Base-by-base conservation (phyloP, 1,140 invertebrate species). In the Vanessa tameamea region DNA sequence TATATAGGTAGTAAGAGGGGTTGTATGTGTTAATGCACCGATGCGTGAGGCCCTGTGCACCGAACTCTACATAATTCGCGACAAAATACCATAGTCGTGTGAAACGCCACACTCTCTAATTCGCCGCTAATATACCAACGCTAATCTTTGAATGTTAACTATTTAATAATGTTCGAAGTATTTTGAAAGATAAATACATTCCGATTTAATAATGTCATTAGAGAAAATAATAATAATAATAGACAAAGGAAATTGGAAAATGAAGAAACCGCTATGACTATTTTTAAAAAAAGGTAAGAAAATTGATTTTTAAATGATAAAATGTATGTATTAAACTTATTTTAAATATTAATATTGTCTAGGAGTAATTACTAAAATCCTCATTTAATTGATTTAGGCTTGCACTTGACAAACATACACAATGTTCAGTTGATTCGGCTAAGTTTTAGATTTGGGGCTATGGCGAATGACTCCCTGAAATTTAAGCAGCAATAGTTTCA, bases 61-160 rank as follows among this genome's bases (percentile, higher is more conserved):
- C 78, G 82, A 85, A 82, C 84, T 83, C 78, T 59, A 76, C 64
- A 78, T 86, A 87, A 86, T 82, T 64, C 82, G 80, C 76, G 83
- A 83, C 81, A 85, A 87, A 83, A 86, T 86, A 79, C 81, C 78
- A 85, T 80, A 81, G 72, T 82, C 86, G 86, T 89, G 86, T 81
- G 85, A 87, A 89, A 82, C 69, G 80, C 73, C 82, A 88, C 83
- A 87, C 83, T 80, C 82, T 73, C 77, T 83, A 76, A 78, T 78
- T 76, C 71, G 55, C 71, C 77, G 64, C 67, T 71, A 71, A 72
- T 70, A 72, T 31, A 74, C 64, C 65, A 26, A 67, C 47, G 26
- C 47, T 75, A 69, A 73, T 64, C 64, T 64, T 55, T 75, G 50
- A 37, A 75, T 57, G 26, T 65, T 65, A 26, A 43, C 31, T 26